Conservation (phyloP, 2,888 invertebrate genomes). For the Metopia argyrocephala region DNA sequence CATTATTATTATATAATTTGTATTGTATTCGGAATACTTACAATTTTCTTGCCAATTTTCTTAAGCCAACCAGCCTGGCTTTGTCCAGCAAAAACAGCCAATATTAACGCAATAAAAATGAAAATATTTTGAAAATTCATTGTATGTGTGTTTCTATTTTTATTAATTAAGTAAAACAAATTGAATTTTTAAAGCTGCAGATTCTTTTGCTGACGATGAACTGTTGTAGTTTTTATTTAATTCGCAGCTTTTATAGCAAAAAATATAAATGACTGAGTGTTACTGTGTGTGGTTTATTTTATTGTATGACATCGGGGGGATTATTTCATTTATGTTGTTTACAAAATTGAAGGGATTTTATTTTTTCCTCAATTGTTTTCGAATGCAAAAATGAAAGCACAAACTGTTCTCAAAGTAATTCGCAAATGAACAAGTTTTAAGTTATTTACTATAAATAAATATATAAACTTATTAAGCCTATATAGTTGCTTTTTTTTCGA, state of each 20-base stretch:
- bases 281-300: not conserved
- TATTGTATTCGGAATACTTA: slow-evolving; percentile 44
- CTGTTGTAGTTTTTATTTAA: slow-evolving; percentile 2
- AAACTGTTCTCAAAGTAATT: too few species aligned
- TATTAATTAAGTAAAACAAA: too few species aligned
- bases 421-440: too few species aligned
- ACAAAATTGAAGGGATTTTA: slow-evolving; percentile 14
- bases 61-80: slow-evolving; percentile 67
- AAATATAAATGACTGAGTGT: too few species aligned
- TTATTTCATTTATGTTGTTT: too few species aligned
- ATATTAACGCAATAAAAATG: slow-evolving; percentile 61
- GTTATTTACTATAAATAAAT: too few species aligned
- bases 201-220: not conserved
- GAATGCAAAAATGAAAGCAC: too few species aligned
- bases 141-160: too few species aligned
- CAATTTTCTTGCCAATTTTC: slow-evolving; percentile 67
- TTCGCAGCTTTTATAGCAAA: not conserved
- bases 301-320: slow-evolving; percentile 1
- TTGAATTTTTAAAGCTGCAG: not conserved
- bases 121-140: slow-evolving; percentile 68
- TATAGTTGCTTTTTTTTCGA: too few species aligned
- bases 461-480: too few species aligned
- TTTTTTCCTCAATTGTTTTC: too few species aligned
- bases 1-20: not conserved
- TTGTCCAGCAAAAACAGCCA: slow-evolving; percentile 61